Evolutionary conservation across 1,140 invertebrate species (phyloP).

Genomic region (Zaprionus capensis): DNA sequence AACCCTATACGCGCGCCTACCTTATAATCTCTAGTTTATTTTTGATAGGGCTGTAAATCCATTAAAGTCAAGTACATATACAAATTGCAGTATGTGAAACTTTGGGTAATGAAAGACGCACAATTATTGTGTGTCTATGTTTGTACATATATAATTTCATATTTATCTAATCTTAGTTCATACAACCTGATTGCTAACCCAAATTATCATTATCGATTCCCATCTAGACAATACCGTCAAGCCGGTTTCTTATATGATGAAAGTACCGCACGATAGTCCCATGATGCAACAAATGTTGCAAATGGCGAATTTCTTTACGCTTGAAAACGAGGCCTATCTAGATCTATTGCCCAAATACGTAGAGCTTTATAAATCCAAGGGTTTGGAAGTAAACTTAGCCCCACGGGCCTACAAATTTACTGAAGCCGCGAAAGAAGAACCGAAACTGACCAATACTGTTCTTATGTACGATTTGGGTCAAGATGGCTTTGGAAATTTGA

Average conservation of each 20-base stretch:
- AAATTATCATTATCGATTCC: background rate
- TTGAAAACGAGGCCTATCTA: constrained; percentile 60
- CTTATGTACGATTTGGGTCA: constrained; percentile 85
- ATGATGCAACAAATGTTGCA: constrained; percentile 67
- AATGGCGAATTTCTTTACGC: constrained; percentile 59
- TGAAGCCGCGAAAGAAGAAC: constrained; percentile 34
- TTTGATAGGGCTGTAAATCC: background rate
- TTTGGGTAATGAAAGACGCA: background rate
- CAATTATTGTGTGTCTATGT: no score
- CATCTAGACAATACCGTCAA: constrained; percentile 57
- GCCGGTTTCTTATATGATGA: constrained; percentile 63
- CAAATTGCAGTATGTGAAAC: background rate
- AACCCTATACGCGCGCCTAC: background rate
- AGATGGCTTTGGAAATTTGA: constrained; percentile 85
- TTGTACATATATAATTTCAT: background rate
- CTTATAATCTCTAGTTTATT: background rate
- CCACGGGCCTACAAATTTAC: constrained; percentile 56
- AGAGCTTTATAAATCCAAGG: constrained; percentile 60
- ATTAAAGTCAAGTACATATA: background rate
- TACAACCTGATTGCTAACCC: constrained; percentile 2
- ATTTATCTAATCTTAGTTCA: background rate
- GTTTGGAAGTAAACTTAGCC: constrained; percentile 55
- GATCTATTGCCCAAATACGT: constrained; percentile 67
- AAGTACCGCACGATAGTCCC: constrained; percentile 59
- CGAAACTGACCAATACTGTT: constrained; percentile 67